phyloP scores from a whole-genome alignment of 2,113 vertebrate genomes.

The Ceuthmochares aereus region DNA sequence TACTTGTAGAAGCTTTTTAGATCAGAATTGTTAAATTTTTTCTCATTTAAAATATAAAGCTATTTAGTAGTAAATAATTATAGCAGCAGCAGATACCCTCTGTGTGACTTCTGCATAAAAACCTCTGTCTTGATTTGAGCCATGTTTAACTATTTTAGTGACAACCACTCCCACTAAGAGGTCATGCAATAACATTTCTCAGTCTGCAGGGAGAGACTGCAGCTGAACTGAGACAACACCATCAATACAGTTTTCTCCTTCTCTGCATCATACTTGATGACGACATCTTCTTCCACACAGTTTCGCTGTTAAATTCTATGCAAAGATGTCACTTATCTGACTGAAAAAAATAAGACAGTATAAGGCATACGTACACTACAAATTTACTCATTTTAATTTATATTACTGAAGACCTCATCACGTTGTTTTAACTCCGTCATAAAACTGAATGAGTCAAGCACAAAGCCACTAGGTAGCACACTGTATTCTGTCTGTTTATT shows the following conservation, averaged over 20 bases:
- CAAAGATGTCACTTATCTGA: not conserved
- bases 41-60: not conserved
- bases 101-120: not conserved
- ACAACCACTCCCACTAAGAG: not conserved
- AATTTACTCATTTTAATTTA: not conserved
- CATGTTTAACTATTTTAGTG: not conserved
- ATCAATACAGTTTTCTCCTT: not conserved
- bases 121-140: not conserved
- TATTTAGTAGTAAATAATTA: not conserved
- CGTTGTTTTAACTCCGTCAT: not conserved
- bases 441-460: not conserved
- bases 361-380: not conserved
- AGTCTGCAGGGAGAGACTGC: not conserved
- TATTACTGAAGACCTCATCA: not conserved
- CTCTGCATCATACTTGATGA: not conserved
- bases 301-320: not conserved
- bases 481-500: not conserved
- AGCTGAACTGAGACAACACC: not conserved
- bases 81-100: not conserved
- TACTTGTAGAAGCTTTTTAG: not conserved
- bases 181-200: not conserved
- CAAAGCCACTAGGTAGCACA: not conserved
- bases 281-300: not conserved
- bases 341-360: not conserved
- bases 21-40: not conserved